phyloP scores from a whole-genome alignment of 2,113 vertebrate genomes.

The Acrocephalus arundinaceus region DNA sequence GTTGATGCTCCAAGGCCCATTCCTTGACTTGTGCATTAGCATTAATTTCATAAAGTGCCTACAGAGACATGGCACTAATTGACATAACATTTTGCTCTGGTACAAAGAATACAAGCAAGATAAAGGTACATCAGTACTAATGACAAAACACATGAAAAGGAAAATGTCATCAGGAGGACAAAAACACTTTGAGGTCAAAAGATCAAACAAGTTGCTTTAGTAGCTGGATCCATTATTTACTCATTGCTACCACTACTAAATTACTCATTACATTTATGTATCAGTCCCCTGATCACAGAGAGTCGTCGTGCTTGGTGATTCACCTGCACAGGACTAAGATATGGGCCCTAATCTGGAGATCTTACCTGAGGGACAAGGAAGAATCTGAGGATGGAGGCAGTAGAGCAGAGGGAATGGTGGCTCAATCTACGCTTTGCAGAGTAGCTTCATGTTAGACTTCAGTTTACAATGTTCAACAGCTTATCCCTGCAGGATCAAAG shows the following conservation, averaged over 20 bases:
- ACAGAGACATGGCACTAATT: not conserved
- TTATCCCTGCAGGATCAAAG: not conserved
- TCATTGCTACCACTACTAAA: not conserved
- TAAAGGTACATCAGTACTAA: not conserved
- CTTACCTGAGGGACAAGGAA: not conserved
- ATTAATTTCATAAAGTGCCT: not conserved
- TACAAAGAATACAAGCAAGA: not conserved
- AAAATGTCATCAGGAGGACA: not conserved
- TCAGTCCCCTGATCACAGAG: not conserved
- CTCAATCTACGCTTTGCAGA: not conserved
- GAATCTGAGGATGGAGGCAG: not conserved
- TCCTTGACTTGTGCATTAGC: not conserved
- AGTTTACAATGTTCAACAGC: not conserved
- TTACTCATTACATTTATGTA: not conserved
- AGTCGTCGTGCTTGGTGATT: fast-evolving
- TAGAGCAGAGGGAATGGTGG: fast-evolving
- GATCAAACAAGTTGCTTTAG: not conserved
- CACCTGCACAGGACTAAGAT: not conserved
- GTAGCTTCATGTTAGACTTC: not conserved
- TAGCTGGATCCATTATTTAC: not conserved
- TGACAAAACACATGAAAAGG: not conserved
- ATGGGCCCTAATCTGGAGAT: not conserved
- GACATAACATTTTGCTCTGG: not conserved
- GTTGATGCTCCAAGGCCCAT: not conserved
- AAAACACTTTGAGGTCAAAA: not conserved